Conservation (phyloP, 2,113 vertebrate genomes). For the Tretioscincus oriximinensis region DNA sequence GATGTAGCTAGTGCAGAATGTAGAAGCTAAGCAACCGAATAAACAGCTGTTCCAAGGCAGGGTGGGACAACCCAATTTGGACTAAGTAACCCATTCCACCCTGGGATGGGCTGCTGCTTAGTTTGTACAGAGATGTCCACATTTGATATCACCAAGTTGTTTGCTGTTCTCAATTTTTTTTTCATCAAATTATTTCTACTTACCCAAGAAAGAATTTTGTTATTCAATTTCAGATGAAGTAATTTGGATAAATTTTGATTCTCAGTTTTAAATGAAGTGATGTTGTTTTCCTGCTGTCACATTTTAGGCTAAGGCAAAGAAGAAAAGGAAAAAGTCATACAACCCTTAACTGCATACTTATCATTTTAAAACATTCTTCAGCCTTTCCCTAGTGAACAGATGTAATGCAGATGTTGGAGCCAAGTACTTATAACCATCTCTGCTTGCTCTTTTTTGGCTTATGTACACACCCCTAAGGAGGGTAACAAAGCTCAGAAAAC, state of each 20-base stretch:
- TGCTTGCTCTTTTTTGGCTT: constrained; percentile 56
- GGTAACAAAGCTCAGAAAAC: constrained; percentile 56
- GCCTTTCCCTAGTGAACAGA: constrained; percentile 55
- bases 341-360: constrained; percentile 44
- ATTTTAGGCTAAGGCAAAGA: not conserved
- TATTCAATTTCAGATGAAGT: not conserved
- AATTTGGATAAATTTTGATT: not conserved
- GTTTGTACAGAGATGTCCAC: too few relatives aligned
- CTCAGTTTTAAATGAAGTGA: not conserved
- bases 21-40: too few relatives aligned
- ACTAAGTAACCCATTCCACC: too few relatives aligned
- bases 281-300: not conserved
- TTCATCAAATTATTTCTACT: too few relatives aligned
- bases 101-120: too few relatives aligned
- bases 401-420: constrained; percentile 54
- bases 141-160: not conserved
- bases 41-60: too few relatives aligned
- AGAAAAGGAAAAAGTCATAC: not conserved
- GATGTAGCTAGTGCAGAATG: too few relatives aligned
- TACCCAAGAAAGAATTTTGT: not conserved
- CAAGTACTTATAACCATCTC: constrained; percentile 65
- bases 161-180: not conserved
- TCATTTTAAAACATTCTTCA: constrained; percentile 50
- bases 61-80: too few relatives aligned
- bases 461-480: constrained; percentile 49